phyloP scores from a whole-genome alignment of 2,888 invertebrate genomes.

The Loripinus fragilis region DNA sequence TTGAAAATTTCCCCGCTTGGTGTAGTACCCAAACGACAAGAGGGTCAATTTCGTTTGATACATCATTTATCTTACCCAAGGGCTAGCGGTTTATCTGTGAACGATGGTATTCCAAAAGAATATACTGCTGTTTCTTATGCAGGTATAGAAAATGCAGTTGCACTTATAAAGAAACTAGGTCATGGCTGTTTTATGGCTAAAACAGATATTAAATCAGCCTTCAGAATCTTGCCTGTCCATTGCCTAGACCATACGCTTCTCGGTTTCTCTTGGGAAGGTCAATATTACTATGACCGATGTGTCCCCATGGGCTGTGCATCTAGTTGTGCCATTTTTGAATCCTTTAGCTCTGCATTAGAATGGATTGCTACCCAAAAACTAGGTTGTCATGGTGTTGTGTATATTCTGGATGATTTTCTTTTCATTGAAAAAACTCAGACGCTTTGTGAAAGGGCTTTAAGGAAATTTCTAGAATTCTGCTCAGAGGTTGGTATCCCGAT shows the following conservation, averaged over 20 bases:
- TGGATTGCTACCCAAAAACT: conserved; percentile 34
- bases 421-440: conserved; percentile 21
- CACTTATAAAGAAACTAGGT: background rate
- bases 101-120: conserved; percentile 32
- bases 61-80: conserved; percentile 41
- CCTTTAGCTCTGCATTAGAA: conserved; percentile 34
- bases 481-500: conserved; percentile 21
- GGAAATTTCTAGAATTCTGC: conserved; percentile 22
- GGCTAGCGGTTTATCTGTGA: conserved; percentile 28
- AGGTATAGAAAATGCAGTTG: conserved; percentile 34
- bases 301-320: conserved; percentile 32
- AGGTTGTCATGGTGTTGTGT: background rate
- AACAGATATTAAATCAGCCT: conserved; percentile 36
- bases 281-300: conserved; percentile 36
- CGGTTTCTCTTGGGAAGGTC: conserved; percentile 32
- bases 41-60: conserved; percentile 26
- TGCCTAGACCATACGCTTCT: conserved; percentile 25
- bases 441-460: too few relatives aligned
- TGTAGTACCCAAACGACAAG: too few relatives aligned
- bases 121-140: conserved; percentile 24
- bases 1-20: conserved; percentile 25
- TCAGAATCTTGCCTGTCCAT: conserved; percentile 31
- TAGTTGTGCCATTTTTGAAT: conserved; percentile 25
- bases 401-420: conserved; percentile 41
- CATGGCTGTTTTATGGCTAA: conserved; percentile 13